These are phyloP conservation scores for Tetramorium simillimum DNA, from an alignment of 1,140 invertebrate genomes.

Conservation along the genomic window DNA sequence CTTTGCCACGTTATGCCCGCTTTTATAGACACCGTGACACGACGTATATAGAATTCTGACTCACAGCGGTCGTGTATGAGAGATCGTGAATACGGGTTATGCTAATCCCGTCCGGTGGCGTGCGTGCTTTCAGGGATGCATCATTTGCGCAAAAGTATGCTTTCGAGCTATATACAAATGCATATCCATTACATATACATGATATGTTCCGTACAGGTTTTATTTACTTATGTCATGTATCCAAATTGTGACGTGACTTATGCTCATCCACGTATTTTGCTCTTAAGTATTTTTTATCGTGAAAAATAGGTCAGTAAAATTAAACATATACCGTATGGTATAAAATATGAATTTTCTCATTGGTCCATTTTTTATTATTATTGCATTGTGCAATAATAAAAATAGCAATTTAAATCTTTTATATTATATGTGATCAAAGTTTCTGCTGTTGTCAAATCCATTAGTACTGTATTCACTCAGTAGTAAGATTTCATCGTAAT, in stretches of 20 bases:
- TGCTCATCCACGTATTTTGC: not conserved
- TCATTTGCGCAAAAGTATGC: constrained; percentile 20
- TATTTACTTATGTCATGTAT: not conserved
- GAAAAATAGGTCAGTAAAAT: not conserved
- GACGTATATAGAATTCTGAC: constrained; percentile 12
- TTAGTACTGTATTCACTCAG: not conserved
- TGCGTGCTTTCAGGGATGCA: constrained; percentile 32
- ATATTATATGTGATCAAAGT: not conserved
- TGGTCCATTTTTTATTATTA: not conserved
- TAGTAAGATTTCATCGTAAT: not conserved
- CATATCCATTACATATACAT: not conserved
- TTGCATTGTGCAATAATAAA: too few relatives aligned
- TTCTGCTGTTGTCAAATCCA: not conserved
- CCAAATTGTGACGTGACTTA: not conserved
- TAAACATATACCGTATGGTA: not conserved
- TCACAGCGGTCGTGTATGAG: not conserved
- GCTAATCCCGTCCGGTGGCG: constrained; percentile 3
- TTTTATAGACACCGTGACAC: not conserved
- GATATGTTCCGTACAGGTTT: not conserved
- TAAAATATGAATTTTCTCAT: not conserved
- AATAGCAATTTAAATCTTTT: too few relatives aligned
- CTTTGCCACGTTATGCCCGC: constrained; percentile 2
- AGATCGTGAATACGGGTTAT: constrained; percentile 23
- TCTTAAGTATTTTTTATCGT: not conserved
- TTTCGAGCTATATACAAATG: not conserved